Percentiles rank a stretch among this genome's conserved stretches.
Conservation (phyloP, 2,888 invertebrate species). For the Endotricha flammealis region DNA sequence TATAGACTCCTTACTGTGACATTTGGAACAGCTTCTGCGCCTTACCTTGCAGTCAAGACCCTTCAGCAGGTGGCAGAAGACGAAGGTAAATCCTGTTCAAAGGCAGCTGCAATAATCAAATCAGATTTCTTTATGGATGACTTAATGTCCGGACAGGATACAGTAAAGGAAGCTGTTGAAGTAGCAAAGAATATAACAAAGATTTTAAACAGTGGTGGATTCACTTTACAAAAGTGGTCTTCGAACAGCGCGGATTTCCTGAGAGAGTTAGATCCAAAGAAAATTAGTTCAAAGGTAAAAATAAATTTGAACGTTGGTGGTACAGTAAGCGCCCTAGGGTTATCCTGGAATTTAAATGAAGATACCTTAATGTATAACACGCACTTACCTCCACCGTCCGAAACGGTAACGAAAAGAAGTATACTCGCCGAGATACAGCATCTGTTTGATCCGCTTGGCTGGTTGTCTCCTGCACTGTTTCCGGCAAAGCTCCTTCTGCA, state of each 20-base stretch:
- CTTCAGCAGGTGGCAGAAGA: slow-evolving; percentile 17
- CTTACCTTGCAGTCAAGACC: slow-evolving; percentile 20
- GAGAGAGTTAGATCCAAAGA: slow-evolving; percentile 4
- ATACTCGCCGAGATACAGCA: slow-evolving; percentile 21
- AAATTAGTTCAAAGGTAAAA: not conserved
- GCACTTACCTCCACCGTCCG: slow-evolving; percentile 8
- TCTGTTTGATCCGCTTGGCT: slow-evolving; percentile 23
- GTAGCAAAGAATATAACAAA: slow-evolving; percentile 7
- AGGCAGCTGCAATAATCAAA: slow-evolving; percentile 13
- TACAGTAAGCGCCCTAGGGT: not conserved
- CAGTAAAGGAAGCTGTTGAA: slow-evolving; percentile 13
- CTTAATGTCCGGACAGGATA: slow-evolving; percentile 13
- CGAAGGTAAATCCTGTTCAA: slow-evolving; percentile 12
- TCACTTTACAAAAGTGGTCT: slow-evolving; percentile 21
- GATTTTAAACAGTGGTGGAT: slow-evolving; percentile 17
- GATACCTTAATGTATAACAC: slow-evolving; percentile 19
- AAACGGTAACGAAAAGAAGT: slow-evolving; percentile 22
- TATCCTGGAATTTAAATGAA: slow-evolving; percentile 16
- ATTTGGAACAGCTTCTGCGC: slow-evolving; percentile 24
- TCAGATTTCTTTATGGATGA: slow-evolving; percentile 21
- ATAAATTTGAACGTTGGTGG: not conserved
- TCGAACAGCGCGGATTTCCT: slow-evolving; percentile 19
- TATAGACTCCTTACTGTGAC: slow-evolving; percentile 20
- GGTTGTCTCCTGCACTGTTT: slow-evolving; percentile 18
- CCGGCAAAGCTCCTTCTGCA: slow-evolving; percentile 24